Evolutionary conservation across 1,140 invertebrate genomes (phyloP).

Genomic region (Lepidurus arcticus): DNA sequence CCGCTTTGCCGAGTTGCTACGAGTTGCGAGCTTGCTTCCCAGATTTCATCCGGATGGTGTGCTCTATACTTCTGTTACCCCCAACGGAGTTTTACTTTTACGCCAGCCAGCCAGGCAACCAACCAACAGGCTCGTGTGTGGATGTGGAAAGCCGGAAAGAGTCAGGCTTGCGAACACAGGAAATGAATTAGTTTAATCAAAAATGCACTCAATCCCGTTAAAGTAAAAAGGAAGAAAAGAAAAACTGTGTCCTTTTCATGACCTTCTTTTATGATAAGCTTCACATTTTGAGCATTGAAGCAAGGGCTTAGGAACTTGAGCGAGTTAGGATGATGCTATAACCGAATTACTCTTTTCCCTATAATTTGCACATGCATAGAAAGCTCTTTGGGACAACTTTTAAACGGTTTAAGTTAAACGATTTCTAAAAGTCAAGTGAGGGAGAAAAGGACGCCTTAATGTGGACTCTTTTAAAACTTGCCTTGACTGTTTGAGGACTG

Average conservation of each 20-base stretch:
- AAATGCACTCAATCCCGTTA: not conserved
- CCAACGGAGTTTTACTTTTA: not conserved
- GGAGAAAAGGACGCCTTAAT: not conserved
- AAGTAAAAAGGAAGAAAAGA: not conserved
- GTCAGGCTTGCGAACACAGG: constrained; percentile 6
- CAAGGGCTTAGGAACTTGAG: too few species aligned
- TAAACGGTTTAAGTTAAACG: not conserved
- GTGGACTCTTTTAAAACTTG: not conserved
- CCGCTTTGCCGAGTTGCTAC: not conserved
- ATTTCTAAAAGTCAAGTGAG: not conserved
- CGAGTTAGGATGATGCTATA: not conserved
- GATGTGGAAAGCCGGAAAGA: not conserved
- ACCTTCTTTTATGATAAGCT: not conserved
- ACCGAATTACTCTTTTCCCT: not conserved
- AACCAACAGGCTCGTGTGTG: not conserved
- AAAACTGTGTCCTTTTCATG: not conserved
- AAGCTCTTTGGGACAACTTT: not conserved
- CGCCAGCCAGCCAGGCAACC: not conserved
- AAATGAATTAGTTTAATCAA: constrained; percentile 20
- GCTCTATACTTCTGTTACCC: not conserved
- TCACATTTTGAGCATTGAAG: too few species aligned
- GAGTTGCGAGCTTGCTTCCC: not conserved
- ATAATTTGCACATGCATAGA: not conserved
- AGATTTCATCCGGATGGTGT: not conserved
- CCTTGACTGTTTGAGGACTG: not conserved